phyloP scores from a whole-genome alignment of 1,140 invertebrate species.

The Brachionus angularis region DNA sequence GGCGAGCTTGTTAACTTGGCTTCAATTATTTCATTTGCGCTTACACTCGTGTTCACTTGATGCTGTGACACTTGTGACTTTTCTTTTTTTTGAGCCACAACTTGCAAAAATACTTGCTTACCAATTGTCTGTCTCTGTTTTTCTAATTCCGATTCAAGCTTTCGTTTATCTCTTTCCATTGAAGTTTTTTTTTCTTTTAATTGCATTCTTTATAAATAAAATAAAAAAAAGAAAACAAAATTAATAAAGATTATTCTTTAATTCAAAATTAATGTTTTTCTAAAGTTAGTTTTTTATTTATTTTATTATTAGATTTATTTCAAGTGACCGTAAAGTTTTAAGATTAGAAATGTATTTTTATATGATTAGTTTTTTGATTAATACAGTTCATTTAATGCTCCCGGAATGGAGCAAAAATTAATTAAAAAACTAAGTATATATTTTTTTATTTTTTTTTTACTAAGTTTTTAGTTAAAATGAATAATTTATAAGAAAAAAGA shows the following conservation, averaged over 20 bases:
- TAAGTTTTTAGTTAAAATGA: too few relatives aligned
- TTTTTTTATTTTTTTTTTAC: conserved; percentile 1
- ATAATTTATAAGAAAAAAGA: too few relatives aligned
- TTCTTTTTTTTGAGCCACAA: conserved; percentile 23
- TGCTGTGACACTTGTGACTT: background rate
- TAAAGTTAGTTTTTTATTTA: too few relatives aligned
- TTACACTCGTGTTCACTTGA: too few relatives aligned
- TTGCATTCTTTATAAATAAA: conserved; percentile 44
- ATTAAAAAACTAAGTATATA: conserved; percentile 12
- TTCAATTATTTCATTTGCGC: too few relatives aligned
- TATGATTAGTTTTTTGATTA: too few relatives aligned
- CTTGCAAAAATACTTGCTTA: conserved; percentile 42
- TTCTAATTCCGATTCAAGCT: conserved; percentile 28
- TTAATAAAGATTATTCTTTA: background rate
- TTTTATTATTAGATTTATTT: too few relatives aligned
- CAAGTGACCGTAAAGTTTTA: too few relatives aligned
- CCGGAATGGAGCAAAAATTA: background rate
- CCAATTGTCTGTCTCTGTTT: conserved; percentile 41
- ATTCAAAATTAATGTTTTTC: conserved; percentile 33
- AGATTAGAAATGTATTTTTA: too few relatives aligned
- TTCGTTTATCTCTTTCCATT: conserved; percentile 44
- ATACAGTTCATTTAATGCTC: too few relatives aligned
- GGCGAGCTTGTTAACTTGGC: conserved; percentile 18
- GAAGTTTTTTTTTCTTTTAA: conserved; percentile 40
- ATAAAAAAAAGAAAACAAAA: background rate